These are phyloP conservation scores for Oreohelix idahoensis DNA, from an alignment of 1,140 invertebrate genomes.

Conservation along the genomic window DNA sequence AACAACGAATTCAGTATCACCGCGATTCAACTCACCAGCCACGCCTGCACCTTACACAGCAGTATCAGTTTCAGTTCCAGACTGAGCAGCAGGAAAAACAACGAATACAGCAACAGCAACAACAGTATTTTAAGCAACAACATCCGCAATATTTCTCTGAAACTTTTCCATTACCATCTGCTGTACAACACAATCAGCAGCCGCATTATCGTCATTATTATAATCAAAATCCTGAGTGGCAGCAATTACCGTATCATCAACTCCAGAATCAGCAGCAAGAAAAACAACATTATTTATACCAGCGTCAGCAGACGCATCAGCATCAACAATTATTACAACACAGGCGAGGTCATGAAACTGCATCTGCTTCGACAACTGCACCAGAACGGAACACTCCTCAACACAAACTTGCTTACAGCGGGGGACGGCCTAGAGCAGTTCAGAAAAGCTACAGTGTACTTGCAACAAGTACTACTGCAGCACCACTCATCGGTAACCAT, in stretches of 20 bases:
- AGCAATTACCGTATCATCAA: background rate
- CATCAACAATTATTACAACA: background rate
- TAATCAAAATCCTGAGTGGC: background rate
- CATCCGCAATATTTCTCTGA: constrained; percentile 5
- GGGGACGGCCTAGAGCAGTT: background rate
- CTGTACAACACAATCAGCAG: constrained; percentile 22
- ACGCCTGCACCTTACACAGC: background rate
- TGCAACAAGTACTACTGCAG: background rate
- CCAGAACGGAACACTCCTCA: background rate
- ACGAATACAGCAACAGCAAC: constrained; percentile 9
- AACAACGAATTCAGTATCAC: constrained; percentile 33
- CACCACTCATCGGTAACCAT: background rate
- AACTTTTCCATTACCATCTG: background rate
- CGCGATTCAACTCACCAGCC: background rate
- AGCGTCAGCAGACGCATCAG: background rate
- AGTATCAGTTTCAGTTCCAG: constrained; percentile 23
- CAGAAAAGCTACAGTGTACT: background rate
- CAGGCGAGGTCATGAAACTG: background rate
- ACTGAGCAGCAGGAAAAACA: background rate
- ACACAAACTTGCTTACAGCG: background rate
- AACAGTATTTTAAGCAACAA: constrained; percentile 2
- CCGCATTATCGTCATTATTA: background rate
- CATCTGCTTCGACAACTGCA: background rate
- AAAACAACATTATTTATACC: background rate
- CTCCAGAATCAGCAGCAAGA: constrained; percentile 21